Evolutionary conservation across 2,888 invertebrate genomes (phyloP).

Genomic region (Argynnis bischoffii): DNA sequence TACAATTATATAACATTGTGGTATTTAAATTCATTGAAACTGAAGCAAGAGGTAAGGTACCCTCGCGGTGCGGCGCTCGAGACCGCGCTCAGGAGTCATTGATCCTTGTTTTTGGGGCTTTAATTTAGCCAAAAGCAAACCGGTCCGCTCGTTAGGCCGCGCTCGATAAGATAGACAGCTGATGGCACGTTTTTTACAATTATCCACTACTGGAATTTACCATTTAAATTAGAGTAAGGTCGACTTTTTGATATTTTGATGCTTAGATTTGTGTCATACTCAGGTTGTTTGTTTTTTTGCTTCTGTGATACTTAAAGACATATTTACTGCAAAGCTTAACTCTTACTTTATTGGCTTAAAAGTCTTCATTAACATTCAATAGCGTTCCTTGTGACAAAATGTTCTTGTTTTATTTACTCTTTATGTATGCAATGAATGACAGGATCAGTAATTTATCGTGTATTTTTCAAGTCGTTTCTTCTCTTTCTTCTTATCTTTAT

Average conservation of each 20-base stretch:
- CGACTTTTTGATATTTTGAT: background rate
- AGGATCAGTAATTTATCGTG: no score
- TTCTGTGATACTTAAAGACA: no score
- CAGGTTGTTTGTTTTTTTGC: no score
- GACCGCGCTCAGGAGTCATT: conserved; percentile 21
- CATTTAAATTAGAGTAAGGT: conserved; percentile 8
- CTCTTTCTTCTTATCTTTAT: no score
- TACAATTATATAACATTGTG: no score
- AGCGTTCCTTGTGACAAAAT: no score
- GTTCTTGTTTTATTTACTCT: no score
- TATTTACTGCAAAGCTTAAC: no score
- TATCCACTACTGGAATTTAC: conserved; percentile 17
- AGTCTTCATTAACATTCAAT: no score
- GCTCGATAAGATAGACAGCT: conserved; percentile 17
- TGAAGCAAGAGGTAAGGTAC: background rate
- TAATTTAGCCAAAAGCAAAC: conserved; percentile 23
- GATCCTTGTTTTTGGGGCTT: conserved; percentile 28
- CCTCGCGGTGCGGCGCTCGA: conserved; percentile 1
- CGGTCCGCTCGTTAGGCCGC: conserved; percentile 23
- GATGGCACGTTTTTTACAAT: conserved; percentile 2
- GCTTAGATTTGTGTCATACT: background rate
- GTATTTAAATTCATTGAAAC: background rate
- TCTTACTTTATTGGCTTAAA: no score
- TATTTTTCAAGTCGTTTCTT: no score
- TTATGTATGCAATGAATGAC: no score